Evolutionary conservation across 2,888 invertebrate species (phyloP), one percentile per base, ranked within the genome.

Genomic region (Cordilura impudica): DNA sequence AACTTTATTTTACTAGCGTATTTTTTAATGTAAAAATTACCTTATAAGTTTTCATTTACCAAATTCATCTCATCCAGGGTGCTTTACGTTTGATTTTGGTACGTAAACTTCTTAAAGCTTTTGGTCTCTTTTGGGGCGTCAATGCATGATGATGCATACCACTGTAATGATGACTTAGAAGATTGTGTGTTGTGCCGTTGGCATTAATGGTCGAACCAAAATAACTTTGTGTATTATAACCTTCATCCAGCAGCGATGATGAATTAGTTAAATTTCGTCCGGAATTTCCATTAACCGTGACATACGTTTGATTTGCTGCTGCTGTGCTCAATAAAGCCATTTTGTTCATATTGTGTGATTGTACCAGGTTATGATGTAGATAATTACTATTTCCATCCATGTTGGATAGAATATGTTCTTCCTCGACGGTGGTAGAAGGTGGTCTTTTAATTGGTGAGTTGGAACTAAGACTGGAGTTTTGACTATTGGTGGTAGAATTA

Each of bases 11-110:
- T 49, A 18, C 12, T 26, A 29, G n/a, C n/a, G n/a, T 39, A 12
- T 39, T 39, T 35, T 35, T 35, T 12, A 39, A 14, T 39, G n/a
- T 39, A 39, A 31, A 31, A 31, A 31, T 10, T 2, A 31, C 12
- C 12, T 31, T 31, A 31, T 8, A 31, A 31, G 6, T 10, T 31
- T 31, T 54, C n/a, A n/a, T 43, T 66, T 79, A 79, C 79, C 79
- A 75, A 71, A 66, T 79, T 79, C 79, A 79, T 79, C 90, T 89
- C 84, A 88, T 86, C 86, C 88, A 89, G n/a, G 88, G 82, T 8
- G 89, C 84, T 78, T 90, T 90, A 19, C 89, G 86, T 80, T 89
- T 90, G 54, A 89, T 87, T 83, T 89, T 90, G 69, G 88, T 88
- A 23, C 89, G 88, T 58, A 89, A 72, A 58, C 86, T 87, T 19